Base-by-base conservation (phyloP, 2,888 invertebrate genomes). In the Xestobium rufovillosum region DNA sequence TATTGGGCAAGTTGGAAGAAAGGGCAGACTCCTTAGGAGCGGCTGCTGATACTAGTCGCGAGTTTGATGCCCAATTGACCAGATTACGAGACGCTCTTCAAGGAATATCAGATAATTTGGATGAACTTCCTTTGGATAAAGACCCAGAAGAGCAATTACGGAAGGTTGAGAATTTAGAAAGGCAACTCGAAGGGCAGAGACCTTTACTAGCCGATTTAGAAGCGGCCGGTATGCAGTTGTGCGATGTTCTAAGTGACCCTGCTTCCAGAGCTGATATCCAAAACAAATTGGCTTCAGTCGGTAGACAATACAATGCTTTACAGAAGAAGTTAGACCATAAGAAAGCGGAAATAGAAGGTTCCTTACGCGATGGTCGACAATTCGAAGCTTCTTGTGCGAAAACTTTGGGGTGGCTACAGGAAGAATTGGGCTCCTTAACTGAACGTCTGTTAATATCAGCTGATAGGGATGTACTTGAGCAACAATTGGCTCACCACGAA, bases 231-330 rank as follows among this genome's bases (percentile, higher is more conserved):
- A 83, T 81, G 1, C 84, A 87, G 16, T 68, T 96, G 1, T 83
- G 87, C 55, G 82, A 83, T 35, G 88, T 90, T 17, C 69, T 95
- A 23, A 86, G 89, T 14, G 95, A 96, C 67, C 82, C 92, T 0
- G 84, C 89, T 0, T 87, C 91, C 0, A 76, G 87, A 33, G 85
- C 88, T 28, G 95, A 96, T 67, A 88, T 96, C 29, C 86, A 86
- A 65, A 80, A 79, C 47, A 92, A 94, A 60, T 72, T 96, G 36
- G 76, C 82, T 0, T 83, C 84, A 2, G 78, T 92, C n/a, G 89
- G 82, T 12, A 75, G 91, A 31, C 83, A 91, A 56, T 91, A 91
- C 59, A 83, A 82, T 57, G 85, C 87, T 34, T 68, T 94, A 48
- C 90, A 91, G 57, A 80, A 88, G 72, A 91, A 92, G 65, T 68